Base-by-base conservation (phyloP, 2,888 invertebrate species). In the Eilema depressum region DNA sequence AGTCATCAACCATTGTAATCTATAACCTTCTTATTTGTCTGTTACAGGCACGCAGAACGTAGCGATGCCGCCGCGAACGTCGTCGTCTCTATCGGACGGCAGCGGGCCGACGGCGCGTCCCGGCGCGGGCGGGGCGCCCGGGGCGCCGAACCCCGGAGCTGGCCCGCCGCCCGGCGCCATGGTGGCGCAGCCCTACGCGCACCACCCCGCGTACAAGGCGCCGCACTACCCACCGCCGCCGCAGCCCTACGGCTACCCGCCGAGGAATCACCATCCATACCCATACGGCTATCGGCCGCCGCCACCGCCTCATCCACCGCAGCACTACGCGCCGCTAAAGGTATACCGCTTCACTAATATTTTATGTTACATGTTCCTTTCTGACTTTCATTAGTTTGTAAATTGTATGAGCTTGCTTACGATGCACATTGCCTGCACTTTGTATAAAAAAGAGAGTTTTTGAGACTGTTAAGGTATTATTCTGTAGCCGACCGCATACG, bases 41-140 rank as follows among this genome's bases (percentile, higher is more conserved):
- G 47, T 95, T 94, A 59, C 93, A 98, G 98, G 97, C 91, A 98
- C 97, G 93, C 98, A 98, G 97, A 98, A 97, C 97, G 97, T 98
- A 97, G 98, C 98, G 96, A 98, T 99, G 97, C 98, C 99, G 92
- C 98, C 98, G 91, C 97, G 99, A 91, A 99, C 99, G 93, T 98
- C 98, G 88, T 98, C 98, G 93, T 96, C 97, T 95, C 91, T 97
- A 96, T 92, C 94, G 81, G 95, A 92, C 92, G 96, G 96, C 94
- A 93, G 92, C 90, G 95, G 93, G 78, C 89, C 90, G 83, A 90
- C 90, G 84, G 87, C 86, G 83, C 90, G 91, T 75, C 82, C 86
- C 68, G 88, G 87, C 71, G 87, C 86, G 71, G 88, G 90, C 75
- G 84, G 89, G 75, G 87, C 84, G 73, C 83, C 87, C 69, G 88